These are phyloP conservation scores for Alligator mississippiensis DNA, from an alignment of 2,113 vertebrate species.

Conservation along the genomic window DNA sequence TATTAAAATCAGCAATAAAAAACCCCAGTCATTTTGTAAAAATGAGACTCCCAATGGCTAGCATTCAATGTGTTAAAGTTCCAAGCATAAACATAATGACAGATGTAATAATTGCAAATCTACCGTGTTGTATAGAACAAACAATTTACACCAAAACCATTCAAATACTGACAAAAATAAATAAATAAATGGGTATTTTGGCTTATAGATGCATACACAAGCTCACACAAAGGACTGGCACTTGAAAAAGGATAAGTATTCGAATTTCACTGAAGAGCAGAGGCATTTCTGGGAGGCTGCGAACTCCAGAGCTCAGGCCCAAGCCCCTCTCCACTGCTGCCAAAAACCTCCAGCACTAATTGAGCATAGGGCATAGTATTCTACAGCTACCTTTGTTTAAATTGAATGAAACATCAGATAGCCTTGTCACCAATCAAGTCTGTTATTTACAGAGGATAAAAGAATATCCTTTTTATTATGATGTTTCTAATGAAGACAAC, in stretches of 20 bases:
- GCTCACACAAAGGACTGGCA: neutral
- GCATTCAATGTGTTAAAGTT: neutral
- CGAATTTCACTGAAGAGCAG: neutral
- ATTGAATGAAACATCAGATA: neutral
- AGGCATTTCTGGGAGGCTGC: neutral
- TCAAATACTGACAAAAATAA: neutral
- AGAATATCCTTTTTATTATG: neutral
- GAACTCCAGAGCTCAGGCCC: neutral
- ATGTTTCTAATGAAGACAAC: neutral
- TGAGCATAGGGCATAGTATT: neutral
- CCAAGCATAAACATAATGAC: constrained; percentile 23
- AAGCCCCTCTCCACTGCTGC: neutral
- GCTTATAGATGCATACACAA: neutral
- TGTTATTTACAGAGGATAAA: neutral
- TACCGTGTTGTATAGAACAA: constrained; percentile 23
- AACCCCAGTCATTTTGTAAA: neutral
- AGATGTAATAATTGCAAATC: constrained; percentile 30
- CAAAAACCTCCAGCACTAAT: neutral
- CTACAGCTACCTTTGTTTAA: neutral
- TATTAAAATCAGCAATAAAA: neutral
- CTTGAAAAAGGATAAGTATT: neutral
- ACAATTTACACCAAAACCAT: neutral
- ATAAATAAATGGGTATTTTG: constrained; percentile 41
- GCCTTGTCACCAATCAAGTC: neutral
- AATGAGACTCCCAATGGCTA: neutral